Evolutionary conservation across 2,797 vertebrate species (phyloP), one percentile per base, ranked within the genome.

Genomic region (Meda fulgida): DNA sequence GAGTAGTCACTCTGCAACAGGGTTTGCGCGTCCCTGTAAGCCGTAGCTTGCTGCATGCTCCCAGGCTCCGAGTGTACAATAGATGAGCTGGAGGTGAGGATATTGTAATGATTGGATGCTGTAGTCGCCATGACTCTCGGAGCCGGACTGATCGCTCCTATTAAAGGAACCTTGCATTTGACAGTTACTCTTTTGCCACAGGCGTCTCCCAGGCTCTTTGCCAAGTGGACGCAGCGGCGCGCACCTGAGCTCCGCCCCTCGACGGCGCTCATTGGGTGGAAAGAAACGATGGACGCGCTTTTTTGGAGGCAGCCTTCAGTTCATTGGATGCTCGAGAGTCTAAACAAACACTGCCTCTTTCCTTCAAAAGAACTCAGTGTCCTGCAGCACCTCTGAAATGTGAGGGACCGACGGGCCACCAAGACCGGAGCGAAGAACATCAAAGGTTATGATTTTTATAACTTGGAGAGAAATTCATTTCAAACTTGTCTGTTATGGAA

Each of bases 51-150:
- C 96, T 98, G 97, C 97, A 97, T 97, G 96, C 95, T 95, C 91
- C 96, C 96, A 88, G 97, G 95, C 96, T 98, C 97, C 94, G 96
- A 96, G 95, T 98, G 97, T 94, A 97, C 97, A 95, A 97, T 96
- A 93, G 97, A 96, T 92, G 97, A 96, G 95, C 97, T 96, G 96
- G 97, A 96, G 95, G 96, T 96, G 95, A 98, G 97, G 93, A 98
- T 96, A 95, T 95, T 97, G 96, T 98, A 99, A 95, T 99, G 97
- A 96, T 97, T 98, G 95, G 97, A 98, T 94, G 97, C 97, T 97
- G 97, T 96, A 95, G 97, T 98, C 96, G 97, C 97, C 97, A 99
- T 99, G 97, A 97, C 97, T 97, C 96, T 95, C 95, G 93, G 95
- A 97, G 96, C 96, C 96, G 96, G 96, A 97, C 96, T 98, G 97